Percentiles rank a stretch among this genome's conserved stretches.
Conservation (phyloP, 2,888 invertebrate genomes). For the Cantharis rustica region DNA sequence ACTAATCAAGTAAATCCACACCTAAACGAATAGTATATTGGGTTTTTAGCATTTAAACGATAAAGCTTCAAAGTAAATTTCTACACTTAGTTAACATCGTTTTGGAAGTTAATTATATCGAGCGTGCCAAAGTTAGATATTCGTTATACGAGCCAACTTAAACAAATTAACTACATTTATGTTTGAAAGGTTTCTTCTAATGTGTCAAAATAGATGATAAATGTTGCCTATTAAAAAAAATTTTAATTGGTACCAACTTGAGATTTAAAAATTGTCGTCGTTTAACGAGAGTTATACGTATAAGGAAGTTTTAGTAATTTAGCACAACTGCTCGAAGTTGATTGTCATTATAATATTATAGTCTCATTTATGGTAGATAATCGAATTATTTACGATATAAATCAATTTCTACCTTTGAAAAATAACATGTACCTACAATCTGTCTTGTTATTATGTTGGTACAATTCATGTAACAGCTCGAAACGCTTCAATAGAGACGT, state of each 20-base stretch:
- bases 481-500: slow-evolving; percentile 41
- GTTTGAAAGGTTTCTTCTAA: slow-evolving; percentile 17
- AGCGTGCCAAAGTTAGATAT: slow-evolving; percentile 22
- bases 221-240: neutral
- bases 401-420: slow-evolving; percentile 7
- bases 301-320: neutral
- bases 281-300: neutral
- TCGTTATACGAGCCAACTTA: slow-evolving; percentile 17
- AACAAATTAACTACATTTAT: slow-evolving; percentile 23
- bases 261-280: neutral
- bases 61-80: neutral
- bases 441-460: slow-evolving; percentile 12
- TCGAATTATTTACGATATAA: slow-evolving; percentile 6
- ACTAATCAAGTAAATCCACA: neutral
- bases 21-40: neutral
- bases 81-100: neutral
- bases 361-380: neutral
- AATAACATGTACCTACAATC: slow-evolving; percentile 15
- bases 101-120: slow-evolving; percentile 16
- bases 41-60: neutral
- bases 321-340: neutral
- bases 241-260: neutral
- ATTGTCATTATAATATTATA: neutral
- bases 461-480: slow-evolving; percentile 31
- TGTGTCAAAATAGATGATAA: neutral